Evolutionary conservation across 1,140 invertebrate genomes (phyloP), one percentile per base, ranked within the genome.

Genomic region (Tetramorium alpestre): DNA sequence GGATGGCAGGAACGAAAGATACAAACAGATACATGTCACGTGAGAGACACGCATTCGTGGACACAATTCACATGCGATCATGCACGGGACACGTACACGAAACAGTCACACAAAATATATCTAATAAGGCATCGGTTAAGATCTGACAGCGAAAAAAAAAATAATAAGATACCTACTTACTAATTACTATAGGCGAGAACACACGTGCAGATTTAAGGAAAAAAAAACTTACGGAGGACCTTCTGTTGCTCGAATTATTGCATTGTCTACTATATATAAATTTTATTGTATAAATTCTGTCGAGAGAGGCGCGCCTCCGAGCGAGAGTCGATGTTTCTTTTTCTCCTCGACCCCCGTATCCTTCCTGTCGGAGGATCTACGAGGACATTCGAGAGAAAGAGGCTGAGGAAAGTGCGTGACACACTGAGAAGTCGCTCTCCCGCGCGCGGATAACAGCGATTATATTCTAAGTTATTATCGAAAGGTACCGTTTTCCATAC

Each of bases 201-300:
- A 86, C 70, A 84, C 54, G 69, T 78, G 87, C 80, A 88, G 58
- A 90, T 84, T 85, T 77, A 76, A 89, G 85, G 65, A 18, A 69
- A 44, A 67, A 69, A 69, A 69, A 91, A 88, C 82, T 85, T 88
- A 78, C 76, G 86, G 87, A 89, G 87, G 81, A 93, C 76, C 88
- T 93, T 93, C 87, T 87, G 92, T 93, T 93, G 91, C 92, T 93
- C 90, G 88, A 91, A 88, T 93, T 90, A 93, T 93, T 93, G 89
- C 81, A 93, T 93, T 92, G 87, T 92, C 89, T 92, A 89, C 77
- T 87, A 89, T 75, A 91, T 91, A 93, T 92, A 91, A 92, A 93
- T 93, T 93, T 93, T 93, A 93, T 93, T 92, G 88, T 90, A 94
- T 93, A 92, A 93, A 94, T 94, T 93, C 75, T 90, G 88, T 91